A percentile compares a stretch with the other conserved stretches of the same genome.
Evolutionary conservation across 1,140 invertebrate genomes (phyloP).

Genomic region (Euura lappo): DNA sequence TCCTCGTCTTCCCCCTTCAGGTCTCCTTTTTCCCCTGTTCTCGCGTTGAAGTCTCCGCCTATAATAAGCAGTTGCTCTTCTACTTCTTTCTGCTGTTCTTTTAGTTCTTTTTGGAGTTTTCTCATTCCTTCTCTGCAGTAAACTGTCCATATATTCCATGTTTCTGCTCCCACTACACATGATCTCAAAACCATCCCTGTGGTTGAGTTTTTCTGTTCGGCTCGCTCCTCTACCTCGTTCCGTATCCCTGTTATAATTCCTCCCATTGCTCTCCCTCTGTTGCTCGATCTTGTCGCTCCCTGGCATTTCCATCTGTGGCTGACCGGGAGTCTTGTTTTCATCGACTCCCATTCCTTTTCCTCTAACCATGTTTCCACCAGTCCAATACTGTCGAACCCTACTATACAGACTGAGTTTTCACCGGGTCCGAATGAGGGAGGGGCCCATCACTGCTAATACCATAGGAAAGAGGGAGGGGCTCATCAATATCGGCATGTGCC

Average conservation of each 20-base stretch:
- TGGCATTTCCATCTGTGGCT: neutral
- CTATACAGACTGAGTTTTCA: no score
- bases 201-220: slow-evolving; percentile 11
- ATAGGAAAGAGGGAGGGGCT: no score
- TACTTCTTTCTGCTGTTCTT: neutral
- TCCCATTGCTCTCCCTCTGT: neutral
- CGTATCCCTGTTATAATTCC: neutral
- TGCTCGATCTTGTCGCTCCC: slow-evolving; percentile 2
- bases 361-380: neutral
- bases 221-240: neutral
- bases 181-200: neutral
- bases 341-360: neutral
- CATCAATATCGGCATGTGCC: no score
- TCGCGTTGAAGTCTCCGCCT: no score
- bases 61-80: neutral
- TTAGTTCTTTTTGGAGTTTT: neutral
- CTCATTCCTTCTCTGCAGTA: slow-evolving; percentile 2
- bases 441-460: no score
- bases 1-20: neutral
- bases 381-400: neutral
- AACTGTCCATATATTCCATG: slow-evolving; percentile 8
- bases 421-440: no score
- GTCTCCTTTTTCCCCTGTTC: neutral
- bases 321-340: neutral
- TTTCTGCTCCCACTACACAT: slow-evolving; percentile 1